phyloP scores from a whole-genome alignment of 2,888 invertebrate genomes.

The Pachycephus smyrnensis region DNA sequence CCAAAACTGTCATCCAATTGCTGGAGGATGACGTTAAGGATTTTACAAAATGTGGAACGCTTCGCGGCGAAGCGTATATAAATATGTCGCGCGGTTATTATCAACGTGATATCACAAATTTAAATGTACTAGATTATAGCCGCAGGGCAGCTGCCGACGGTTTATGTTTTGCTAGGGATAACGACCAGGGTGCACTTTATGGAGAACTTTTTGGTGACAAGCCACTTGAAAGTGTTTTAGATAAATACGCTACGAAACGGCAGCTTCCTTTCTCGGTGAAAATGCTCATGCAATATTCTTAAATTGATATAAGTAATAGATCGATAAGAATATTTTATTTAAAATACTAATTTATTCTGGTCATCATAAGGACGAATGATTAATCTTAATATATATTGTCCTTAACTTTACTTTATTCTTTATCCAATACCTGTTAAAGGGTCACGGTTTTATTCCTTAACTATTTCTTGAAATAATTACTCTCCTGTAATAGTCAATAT shows the following conservation, averaged over 20 bases:
- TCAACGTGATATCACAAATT: constrained; percentile 8
- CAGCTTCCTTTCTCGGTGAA: constrained; percentile 28
- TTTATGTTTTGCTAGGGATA: constrained; percentile 23
- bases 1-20: constrained; percentile 18
- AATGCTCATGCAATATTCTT: constrained; percentile 20
- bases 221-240: constrained; percentile 28
- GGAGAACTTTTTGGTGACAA: constrained; percentile 7
- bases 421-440: not conserved
- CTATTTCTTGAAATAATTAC: not conserved
- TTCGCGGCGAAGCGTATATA: constrained; percentile 26
- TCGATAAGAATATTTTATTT: too few relatives aligned
- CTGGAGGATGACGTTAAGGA: constrained; percentile 13
- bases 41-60: constrained; percentile 20
- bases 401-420: not conserved
- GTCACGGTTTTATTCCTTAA: not conserved
- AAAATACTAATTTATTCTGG: not conserved
- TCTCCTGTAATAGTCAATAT: not conserved
- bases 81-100: constrained; percentile 24
- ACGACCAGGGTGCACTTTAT: constrained; percentile 26
- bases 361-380: not conserved
- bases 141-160: constrained; percentile 22
- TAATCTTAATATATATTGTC: not conserved
- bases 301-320: not conserved
- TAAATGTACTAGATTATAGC: constrained; percentile 1
- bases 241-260: constrained; percentile 29